Evolutionary conservation across 2,888 invertebrate genomes (phyloP).

Genomic region (Hirtodrosophila duncani): DNA sequence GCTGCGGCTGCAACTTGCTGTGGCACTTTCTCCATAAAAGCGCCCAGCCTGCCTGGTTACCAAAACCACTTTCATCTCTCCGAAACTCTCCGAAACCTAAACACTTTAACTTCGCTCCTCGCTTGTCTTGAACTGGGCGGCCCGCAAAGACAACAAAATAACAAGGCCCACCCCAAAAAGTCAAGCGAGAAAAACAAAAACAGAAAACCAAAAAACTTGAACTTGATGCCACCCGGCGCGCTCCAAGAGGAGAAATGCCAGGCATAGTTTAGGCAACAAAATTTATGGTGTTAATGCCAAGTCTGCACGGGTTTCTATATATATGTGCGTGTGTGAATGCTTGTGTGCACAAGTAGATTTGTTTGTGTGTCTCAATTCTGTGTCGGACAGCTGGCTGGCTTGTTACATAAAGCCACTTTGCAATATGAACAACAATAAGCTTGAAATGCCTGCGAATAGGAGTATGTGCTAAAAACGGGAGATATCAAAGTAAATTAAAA

Average conservation of each 20-base stretch:
- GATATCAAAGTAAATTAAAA: not conserved
- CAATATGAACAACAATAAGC: constrained; percentile 43
- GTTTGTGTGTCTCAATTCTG: constrained; percentile 41
- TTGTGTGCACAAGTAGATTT: constrained; percentile 13
- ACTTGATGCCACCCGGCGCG: constrained; percentile 25
- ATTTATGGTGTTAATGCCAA: constrained; percentile 68
- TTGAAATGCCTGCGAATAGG: constrained; percentile 28
- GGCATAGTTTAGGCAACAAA: constrained; percentile 57
- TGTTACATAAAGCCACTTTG: constrained; percentile 47
- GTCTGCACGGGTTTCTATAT: constrained; percentile 15
- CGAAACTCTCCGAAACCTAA: constrained; percentile 34
- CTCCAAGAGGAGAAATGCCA: constrained; percentile 32
- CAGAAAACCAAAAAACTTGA: constrained; percentile 23
- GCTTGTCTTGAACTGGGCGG: constrained; percentile 9
- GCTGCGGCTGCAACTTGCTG: constrained; percentile 62
- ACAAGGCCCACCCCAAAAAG: constrained; percentile 15
- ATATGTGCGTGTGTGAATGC: constrained; percentile 15
- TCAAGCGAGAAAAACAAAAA: constrained; percentile 28
- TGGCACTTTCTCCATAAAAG: constrained; percentile 48
- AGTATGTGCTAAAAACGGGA: constrained; percentile 1
- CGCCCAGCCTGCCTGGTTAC: constrained; percentile 25
- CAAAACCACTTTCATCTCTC: constrained; percentile 42
- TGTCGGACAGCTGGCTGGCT: constrained; percentile 42
- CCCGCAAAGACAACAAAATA: constrained; percentile 29
- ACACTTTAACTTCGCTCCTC: constrained; percentile 40